Conservation (phyloP, 2,797 vertebrate species). For the Galagoides demidoff region DNA sequence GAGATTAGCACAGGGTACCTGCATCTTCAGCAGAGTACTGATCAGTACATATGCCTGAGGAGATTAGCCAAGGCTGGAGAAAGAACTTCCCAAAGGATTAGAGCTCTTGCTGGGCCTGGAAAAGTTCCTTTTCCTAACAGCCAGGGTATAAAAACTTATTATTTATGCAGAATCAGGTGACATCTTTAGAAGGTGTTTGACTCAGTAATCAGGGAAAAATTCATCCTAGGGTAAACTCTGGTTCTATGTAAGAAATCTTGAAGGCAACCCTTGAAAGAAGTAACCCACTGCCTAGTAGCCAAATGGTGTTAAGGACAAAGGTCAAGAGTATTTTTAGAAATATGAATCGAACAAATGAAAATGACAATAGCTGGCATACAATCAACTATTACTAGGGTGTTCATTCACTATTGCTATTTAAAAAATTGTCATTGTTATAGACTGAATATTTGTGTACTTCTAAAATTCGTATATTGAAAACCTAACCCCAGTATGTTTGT, state of each 20-base stretch:
- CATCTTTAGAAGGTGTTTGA: not conserved
- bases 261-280: not conserved
- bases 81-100: not conserved
- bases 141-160: constrained; percentile 1
- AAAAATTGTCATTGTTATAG: not conserved
- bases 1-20: not conserved
- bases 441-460: not conserved
- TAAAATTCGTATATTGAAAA: not conserved
- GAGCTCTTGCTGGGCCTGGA: not conserved
- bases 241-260: constrained; percentile 17
- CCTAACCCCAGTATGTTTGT: not conserved
- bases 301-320: constrained; percentile 11
- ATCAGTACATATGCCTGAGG: not conserved
- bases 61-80: not conserved
- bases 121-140: not conserved
- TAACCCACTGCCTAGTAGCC: constrained; percentile 2
- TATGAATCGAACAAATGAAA: constrained; percentile 26
- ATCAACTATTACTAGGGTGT: not conserved
- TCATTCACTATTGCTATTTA: constrained; percentile 18
- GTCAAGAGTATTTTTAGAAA: constrained; percentile 29
- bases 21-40: not conserved
- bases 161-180: constrained; percentile 40
- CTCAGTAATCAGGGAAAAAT: not conserved
- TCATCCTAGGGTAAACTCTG: constrained; percentile 8
- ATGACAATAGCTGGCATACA: not conserved